Percentiles rank a stretch among this genome's conserved stretches.
Evolutionary conservation across 2,797 vertebrate genomes (phyloP).

Genomic region (Acrossocheilus fasciatus): DNA sequence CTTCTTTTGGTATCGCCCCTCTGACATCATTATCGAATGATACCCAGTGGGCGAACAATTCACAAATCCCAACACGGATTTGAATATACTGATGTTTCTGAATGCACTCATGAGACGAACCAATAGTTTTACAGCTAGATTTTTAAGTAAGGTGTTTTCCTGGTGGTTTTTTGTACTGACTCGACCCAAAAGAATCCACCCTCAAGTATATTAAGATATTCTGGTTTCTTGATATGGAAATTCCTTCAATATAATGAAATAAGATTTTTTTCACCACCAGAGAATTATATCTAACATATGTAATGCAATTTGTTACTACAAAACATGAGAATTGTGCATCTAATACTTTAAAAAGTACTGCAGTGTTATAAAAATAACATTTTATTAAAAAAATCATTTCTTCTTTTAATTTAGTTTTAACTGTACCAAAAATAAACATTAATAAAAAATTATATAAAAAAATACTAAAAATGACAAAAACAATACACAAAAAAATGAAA

Average conservation of each 20-base stretch:
- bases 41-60: not conserved
- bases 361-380: no score
- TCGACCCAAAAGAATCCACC: not conserved
- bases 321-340: not conserved
- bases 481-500: not conserved
- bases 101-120: not conserved
- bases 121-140: not conserved
- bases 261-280: not conserved
- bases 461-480: not conserved
- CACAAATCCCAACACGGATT: not conserved
- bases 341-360: no score
- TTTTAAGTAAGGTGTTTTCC: not conserved
- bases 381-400: no score
- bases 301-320: not conserved
- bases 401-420: no score
- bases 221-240: not conserved
- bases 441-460: not conserved
- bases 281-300: not conserved
- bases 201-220: not conserved
- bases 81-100: not conserved
- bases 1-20: constrained; percentile 22
- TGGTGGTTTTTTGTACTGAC: not conserved
- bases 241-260: not conserved
- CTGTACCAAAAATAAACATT: not conserved
- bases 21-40: constrained; percentile 30